Base-by-base conservation (phyloP, 1,140 invertebrate genomes). In the Drosophila pallidifrons region DNA sequence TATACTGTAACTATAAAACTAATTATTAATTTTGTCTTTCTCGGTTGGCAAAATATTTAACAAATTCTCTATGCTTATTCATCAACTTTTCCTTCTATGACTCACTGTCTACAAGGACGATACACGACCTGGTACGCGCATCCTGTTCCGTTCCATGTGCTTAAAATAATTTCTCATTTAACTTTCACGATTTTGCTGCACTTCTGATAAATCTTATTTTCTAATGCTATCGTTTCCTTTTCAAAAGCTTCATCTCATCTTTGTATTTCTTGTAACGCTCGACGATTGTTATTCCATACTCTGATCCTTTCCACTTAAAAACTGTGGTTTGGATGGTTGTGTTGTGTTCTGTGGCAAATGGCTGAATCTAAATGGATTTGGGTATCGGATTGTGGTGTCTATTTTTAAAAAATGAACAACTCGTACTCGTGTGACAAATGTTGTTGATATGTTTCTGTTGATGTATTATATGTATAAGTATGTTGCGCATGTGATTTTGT, bases 381-480 rank as follows among this genome's bases (percentile, higher is more conserved):
- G 51, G 45, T 52, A 32, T 77, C 7, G n/a, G 45, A 32, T 30
- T 16, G 13, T 49, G 25, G 46, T 45, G 67, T 51, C 15, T 52
- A n/a, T 58, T 13, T 58, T 69, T 52, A 52, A 67, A 52, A 67
- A 77, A 60, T 75, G 20, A 86, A 72, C 82, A 79, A 69, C 54
- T 69, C 51, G 30, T 57, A 71, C 55, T 67, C 76, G 52, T 72
- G 58, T 81, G 86, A 78, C 75, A 85, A 88, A 89, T 69, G 54
- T 81, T 89, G 65, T 69, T 88, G 85, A 88, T 88, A 88, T 88
- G 85, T 88, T 88, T 81, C 71, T 88, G 86, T 88, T 81, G 69
- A 77, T 89, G 80, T 75, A 68, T 25, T 77, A 57, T 74, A 59
- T 65, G 51, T 69, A 38, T 74, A 35, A 57, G 46, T 64, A 73